phyloP scores from a whole-genome alignment of 2,888 invertebrate genomes.

The Drosophila niveifrons region DNA sequence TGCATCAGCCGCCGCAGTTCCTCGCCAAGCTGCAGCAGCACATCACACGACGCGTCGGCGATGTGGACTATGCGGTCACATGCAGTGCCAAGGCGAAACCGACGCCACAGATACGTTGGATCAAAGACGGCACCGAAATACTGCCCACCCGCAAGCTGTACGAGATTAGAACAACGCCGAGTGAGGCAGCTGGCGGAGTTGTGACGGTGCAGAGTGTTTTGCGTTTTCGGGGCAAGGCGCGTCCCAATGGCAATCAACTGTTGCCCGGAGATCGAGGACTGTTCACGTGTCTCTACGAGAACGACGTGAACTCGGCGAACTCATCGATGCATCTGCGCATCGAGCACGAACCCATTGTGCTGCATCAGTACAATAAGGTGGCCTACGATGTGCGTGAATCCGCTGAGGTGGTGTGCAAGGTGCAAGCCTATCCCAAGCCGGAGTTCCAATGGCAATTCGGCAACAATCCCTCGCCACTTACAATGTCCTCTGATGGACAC shows the following conservation, averaged over 20 bases:
- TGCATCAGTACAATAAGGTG: slow-evolving; percentile 94
- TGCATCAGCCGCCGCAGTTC: slow-evolving; percentile 95
- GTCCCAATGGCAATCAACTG: slow-evolving; percentile 91
- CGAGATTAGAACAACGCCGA: slow-evolving; percentile 92
- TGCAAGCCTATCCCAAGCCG: slow-evolving; percentile 96
- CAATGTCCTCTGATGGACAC: slow-evolving; percentile 93
- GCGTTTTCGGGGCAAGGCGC: slow-evolving; percentile 91
- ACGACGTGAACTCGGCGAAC: slow-evolving; percentile 94
- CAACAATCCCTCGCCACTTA: slow-evolving; percentile 90
- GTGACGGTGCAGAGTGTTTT: slow-evolving; percentile 93
- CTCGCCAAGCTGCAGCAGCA: slow-evolving; percentile 93
- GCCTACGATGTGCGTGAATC: slow-evolving; percentile 94
- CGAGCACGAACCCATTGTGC: slow-evolving; percentile 95
- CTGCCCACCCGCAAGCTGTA: slow-evolving; percentile 91
- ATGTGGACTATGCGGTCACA: slow-evolving; percentile 91
- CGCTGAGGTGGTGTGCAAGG: slow-evolving; percentile 94
- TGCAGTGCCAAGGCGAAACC: slow-evolving; percentile 96
- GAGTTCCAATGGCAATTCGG: slow-evolving; percentile 96
- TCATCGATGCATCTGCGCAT: slow-evolving; percentile 96
- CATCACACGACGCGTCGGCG: slow-evolving; percentile 92
- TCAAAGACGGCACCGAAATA: slow-evolving; percentile 93
- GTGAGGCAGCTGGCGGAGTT: slow-evolving; percentile 90
- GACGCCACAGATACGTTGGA: slow-evolving; percentile 93
- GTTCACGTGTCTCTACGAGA: slow-evolving; percentile 94
- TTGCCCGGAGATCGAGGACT: slow-evolving; percentile 94